Percentiles rank a stretch among this genome's conserved stretches.
Conservation (phyloP, 2,888 invertebrate species). For the Cheilosia grossa region DNA sequence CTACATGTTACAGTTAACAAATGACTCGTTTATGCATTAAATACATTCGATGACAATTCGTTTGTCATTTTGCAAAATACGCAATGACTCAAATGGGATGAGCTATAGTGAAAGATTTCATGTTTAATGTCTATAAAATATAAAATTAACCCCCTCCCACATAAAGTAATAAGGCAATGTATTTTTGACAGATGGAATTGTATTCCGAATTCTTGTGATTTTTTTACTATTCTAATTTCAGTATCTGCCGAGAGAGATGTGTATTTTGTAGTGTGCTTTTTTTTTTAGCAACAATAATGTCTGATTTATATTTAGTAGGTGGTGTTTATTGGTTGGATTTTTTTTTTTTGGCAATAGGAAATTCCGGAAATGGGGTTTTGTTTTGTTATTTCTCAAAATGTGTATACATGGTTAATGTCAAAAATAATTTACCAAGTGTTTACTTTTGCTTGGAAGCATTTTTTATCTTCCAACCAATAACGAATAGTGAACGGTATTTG, state of each 20-base stretch:
- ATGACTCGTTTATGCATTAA: not conserved
- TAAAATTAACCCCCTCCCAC: conserved; percentile 1
- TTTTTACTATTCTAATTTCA: conserved; percentile 5
- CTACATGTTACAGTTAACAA: no score
- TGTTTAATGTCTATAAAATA: conserved; percentile 8
- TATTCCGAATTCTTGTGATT: conserved; percentile 10
- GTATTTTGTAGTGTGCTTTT: not conserved
- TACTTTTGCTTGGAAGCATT: no score
- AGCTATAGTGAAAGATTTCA: not conserved
- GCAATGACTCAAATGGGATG: not conserved
- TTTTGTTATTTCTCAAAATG: not conserved
- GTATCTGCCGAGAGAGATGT: not conserved
- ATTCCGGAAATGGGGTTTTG: conserved; percentile 1
- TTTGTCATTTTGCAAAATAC: not conserved
- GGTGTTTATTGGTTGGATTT: conserved; percentile 3
- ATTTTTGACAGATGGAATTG: conserved; percentile 25
- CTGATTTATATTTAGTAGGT: conserved; percentile 4
- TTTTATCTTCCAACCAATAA: no score
- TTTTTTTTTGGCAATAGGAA: conserved; percentile 21
- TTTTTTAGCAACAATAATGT: not conserved
- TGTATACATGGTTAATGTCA: conserved; percentile 1
- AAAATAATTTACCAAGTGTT: not conserved
- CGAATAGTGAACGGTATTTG: no score
- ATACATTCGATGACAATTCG: no score
- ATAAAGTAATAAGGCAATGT: conserved; percentile 6